These are phyloP conservation scores for Brachystomella parvula DNA, from an alignment of 1,140 invertebrate genomes.

Conservation along the genomic window DNA sequence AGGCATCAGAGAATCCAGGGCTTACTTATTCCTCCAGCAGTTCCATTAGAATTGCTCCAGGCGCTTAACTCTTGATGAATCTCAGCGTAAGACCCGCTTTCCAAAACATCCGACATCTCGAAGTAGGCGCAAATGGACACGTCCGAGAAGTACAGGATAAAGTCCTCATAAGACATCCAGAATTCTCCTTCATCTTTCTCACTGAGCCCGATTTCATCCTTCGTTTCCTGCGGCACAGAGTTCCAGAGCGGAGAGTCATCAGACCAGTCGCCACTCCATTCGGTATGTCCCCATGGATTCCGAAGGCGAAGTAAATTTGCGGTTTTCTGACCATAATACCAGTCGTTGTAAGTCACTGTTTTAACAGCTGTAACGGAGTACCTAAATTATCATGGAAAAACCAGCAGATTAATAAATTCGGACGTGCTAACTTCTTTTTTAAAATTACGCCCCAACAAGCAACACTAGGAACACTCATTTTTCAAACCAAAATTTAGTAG, in stretches of 20 bases:
- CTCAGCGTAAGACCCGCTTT: constrained; percentile 1
- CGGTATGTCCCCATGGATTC: constrained; percentile 98
- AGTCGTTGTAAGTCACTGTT: not conserved
- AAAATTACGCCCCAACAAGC: no score
- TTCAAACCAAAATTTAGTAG: not conserved
- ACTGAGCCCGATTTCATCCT: constrained; percentile 68
- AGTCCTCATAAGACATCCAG: constrained; percentile 94
- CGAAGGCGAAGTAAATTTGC: constrained; percentile 61
- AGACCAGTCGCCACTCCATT: constrained; percentile 94
- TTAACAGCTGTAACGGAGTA: not conserved
- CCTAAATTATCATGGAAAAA: not conserved
- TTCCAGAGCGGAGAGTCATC: constrained; percentile 79
- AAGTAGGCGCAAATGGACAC: not conserved
- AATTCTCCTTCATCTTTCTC: constrained; percentile 76
- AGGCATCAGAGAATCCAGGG: no score
- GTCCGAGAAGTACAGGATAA: constrained; percentile 61
- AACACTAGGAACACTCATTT: not conserved
- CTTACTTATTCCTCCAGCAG: not conserved
- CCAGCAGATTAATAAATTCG: not conserved
- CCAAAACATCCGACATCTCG: not conserved
- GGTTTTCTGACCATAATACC: no score
- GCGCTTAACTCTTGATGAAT: not conserved
- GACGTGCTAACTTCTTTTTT: no score
- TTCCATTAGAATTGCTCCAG: not conserved
- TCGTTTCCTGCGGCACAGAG: constrained; percentile 51